Conservation (phyloP, 2,888 invertebrate species). For the Mermis nigrescens region DNA sequence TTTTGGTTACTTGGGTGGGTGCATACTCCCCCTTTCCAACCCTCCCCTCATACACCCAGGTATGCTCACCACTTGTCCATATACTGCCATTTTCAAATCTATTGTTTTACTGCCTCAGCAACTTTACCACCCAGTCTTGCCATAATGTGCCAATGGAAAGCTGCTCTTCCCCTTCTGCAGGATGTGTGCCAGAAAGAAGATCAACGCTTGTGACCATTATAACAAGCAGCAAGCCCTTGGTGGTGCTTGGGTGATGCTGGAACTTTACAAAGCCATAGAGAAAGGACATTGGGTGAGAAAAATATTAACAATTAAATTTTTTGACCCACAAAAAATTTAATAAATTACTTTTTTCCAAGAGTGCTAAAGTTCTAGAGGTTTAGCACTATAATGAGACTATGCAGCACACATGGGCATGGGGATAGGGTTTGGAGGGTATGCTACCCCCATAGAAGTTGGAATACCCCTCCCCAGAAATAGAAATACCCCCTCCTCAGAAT, state of each 20-base stretch:
- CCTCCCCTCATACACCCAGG: too few species aligned
- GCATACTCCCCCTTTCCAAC: too few species aligned
- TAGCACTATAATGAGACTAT: constrained; percentile 20
- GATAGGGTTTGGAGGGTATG: too few species aligned
- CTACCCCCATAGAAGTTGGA: too few species aligned
- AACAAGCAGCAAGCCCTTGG: constrained; percentile 19
- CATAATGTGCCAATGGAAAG: not conserved
- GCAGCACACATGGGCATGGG: too few species aligned
- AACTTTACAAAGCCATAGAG: constrained; percentile 20
- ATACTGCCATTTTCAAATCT: too few species aligned
- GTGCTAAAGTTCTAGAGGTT: constrained; percentile 13
- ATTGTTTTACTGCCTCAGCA: not conserved
- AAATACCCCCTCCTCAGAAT: too few species aligned
- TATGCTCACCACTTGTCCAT: too few species aligned
- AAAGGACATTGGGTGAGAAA: constrained; percentile 18
- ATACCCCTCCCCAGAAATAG: too few species aligned
- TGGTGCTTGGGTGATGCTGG: constrained; percentile 24
- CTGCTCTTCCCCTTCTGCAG: constrained; percentile 16
- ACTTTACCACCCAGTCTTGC: not conserved
- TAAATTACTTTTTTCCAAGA: not conserved
- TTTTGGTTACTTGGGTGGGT: too few species aligned
- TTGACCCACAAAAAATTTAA: not conserved
- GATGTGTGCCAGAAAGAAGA: constrained; percentile 14
- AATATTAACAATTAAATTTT: not conserved
- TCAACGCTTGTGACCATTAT: constrained; percentile 16